Base-by-base conservation (phyloP, 2,797 vertebrate genomes). In the Denticeps clupeoides region DNA sequence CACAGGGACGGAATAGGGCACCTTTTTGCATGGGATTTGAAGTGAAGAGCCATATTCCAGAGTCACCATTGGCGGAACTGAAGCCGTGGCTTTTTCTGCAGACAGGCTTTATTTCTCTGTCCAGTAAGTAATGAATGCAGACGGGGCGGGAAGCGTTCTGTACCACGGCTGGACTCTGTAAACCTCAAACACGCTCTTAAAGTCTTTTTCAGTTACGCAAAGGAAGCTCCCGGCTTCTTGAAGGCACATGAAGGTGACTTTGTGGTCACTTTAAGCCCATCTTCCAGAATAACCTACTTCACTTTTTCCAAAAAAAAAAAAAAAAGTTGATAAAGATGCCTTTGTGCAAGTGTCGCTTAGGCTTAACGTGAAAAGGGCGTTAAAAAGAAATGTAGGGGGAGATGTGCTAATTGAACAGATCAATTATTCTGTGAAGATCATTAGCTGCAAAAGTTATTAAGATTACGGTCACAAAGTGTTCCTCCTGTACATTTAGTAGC, bases 401-500 rank as follows among this genome's bases (percentile, higher is more conserved):
- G 9, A 23, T 42, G 40, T 18, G 27, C 24, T 32, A 53, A 57
- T 51, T 24, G 19, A 59, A 52, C 26, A 28, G 49, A 63, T 60
- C 16, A 41, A 54, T 62, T 51, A 49, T 45, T 62, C 53, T 43
- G 44, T 38, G 58, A 61, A 62, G 56, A 62, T 62, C 40, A 54
- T 59, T 72, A 63, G 65, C 63, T 74, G 57, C 65, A 57, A 56
- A 52, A 70, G 69, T 74, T 74, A 76, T 81, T 79, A 74, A 63
- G 69, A 68, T 64, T 79, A 67, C 64, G 64, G 68, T 70, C 61
- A 60, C 65, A 71, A 75, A 67, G 68, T 72, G 61, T 67, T 85
- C 70, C 72, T 73, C 70, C 68, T 62, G 72, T 72, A 72, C 58
- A 38, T 73, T 75, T 68, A 70, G 67, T 66, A 79, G 71, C 60